A percentile compares a stretch with the other conserved stretches of the same genome.
phyloP scores from a whole-genome alignment of 2,113 vertebrate species.

The Prietella phreatophila region DNA sequence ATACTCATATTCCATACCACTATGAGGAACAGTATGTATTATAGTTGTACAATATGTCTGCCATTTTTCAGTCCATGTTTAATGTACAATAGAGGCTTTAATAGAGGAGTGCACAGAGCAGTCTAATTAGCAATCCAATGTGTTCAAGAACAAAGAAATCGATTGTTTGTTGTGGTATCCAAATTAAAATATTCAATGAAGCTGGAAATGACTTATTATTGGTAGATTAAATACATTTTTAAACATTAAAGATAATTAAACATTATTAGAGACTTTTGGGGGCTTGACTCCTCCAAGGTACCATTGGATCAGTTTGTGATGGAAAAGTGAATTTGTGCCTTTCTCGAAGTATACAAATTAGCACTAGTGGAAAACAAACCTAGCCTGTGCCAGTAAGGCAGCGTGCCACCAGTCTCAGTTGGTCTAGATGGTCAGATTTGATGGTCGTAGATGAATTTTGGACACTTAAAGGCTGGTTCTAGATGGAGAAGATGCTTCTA shows the following conservation, averaged over 20 bases:
- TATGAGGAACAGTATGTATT: not conserved
- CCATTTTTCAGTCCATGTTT: not conserved
- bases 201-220: not conserved
- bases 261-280: not conserved
- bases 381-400: not conserved
- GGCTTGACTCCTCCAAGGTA: not conserved
- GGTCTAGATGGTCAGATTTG: not conserved
- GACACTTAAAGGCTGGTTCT: not conserved
- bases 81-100: conserved; percentile 2
- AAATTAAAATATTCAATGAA: not conserved
- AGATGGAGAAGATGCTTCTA: not conserved
- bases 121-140: not conserved
- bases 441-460: not conserved
- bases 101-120: not conserved
- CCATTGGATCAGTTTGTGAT: not conserved
- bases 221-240: too few species aligned
- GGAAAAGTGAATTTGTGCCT: not conserved
- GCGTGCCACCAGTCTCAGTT: not conserved
- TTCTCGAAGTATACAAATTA: not conserved
- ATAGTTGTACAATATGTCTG: not conserved
- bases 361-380: not conserved
- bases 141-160: not conserved
- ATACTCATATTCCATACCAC: not conserved
- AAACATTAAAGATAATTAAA: not conserved
- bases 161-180: not conserved